Evolutionary conservation across 64 coral and sea anemone species (phyloP).

Genomic region (Actinia tenebrosa): DNA sequence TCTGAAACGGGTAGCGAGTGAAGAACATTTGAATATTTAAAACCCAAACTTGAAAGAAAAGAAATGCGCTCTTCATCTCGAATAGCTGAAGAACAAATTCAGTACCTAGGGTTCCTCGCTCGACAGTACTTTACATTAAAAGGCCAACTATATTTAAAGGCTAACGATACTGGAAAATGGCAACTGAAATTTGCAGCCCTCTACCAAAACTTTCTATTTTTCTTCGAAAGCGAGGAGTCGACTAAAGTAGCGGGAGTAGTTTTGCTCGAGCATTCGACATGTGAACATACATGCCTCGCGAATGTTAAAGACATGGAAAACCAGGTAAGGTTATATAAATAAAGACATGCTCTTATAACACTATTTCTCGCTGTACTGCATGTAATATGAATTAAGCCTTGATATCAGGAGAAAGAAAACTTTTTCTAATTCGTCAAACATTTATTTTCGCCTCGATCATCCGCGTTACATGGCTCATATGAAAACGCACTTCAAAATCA

Average conservation of each 20-base stretch:
- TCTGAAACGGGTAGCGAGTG: background rate
- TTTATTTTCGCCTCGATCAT: background rate
- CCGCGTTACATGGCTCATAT: background rate
- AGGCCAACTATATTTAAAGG: constrained; percentile 62
- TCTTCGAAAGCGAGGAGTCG: constrained; percentile 80
- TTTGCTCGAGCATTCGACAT: constrained; percentile 78
- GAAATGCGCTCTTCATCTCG: constrained; percentile 68
- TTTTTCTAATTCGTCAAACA: background rate
- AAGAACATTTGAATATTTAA: constrained; percentile 5
- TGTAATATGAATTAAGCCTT: background rate
- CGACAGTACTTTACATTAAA: constrained; percentile 62
- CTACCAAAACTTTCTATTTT: constrained; percentile 93
- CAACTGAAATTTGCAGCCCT: constrained; percentile 70
- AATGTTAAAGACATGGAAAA: constrained; percentile 82
- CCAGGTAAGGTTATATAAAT: constrained; percentile 47
- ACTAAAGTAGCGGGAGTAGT: constrained; percentile 72
- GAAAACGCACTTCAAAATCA: background rate
- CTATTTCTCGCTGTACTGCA: background rate
- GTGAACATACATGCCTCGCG: constrained; percentile 72
- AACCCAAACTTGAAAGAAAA: background rate
- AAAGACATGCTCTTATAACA: background rate
- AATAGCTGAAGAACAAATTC: constrained; percentile 71
- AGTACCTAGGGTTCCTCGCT: constrained; percentile 53
- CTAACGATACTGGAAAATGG: constrained; percentile 80
- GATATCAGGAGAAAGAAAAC: background rate